Evolutionary conservation across 2,888 invertebrate genomes (phyloP), one percentile per base, ranked within the genome.

Genomic region (Erynnis tages): DNA sequence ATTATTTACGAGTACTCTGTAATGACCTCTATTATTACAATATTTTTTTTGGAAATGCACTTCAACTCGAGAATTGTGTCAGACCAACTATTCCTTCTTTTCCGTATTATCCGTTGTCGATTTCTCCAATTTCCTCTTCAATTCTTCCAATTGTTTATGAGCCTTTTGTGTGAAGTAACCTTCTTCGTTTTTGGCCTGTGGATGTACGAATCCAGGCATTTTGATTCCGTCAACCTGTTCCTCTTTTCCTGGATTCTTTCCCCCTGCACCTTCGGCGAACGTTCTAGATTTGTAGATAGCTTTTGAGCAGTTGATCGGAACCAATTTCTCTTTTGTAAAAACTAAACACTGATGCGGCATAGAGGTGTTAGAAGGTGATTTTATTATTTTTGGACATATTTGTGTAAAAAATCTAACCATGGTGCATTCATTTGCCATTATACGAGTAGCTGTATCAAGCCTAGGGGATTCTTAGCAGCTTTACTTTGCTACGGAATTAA

Each of bases 201-300:
- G 71, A 19, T 64, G 54, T 0, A 70, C 57, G 4, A 74, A 69
- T 0, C 72, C 76, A 40, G 78, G 73, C 72, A 77, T 73, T 48
- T 67, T 65, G 0, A 68, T 16, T 0, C 19, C 8, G 5, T 59
- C 53, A 17, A 58, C 55, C 14, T 54, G 54, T 53, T 67, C 65
- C 25, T 55, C 62, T 37, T 61, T 65, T 0, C 41, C 54, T 1
- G 60, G 49, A 3, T 38, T 45, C 14, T 58, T 58, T 29, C 0
- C 30, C 16, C 10, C 47, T 25, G 49, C 38, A 29, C 44, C 37
- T 43, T 58, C 29, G 0, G 54, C 25, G 23, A 58, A 61, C 8
- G 10, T 29, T 52, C 30, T 54, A 47, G 8, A 8, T 14, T 32
- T 29, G 0, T 19, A 5, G 4, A 11, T 1, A 6, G 29, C 30